Percentiles rank a stretch among this genome's conserved stretches.
phyloP scores from a whole-genome alignment of 1,140 invertebrate genomes.

The Eciton burchellii region DNA sequence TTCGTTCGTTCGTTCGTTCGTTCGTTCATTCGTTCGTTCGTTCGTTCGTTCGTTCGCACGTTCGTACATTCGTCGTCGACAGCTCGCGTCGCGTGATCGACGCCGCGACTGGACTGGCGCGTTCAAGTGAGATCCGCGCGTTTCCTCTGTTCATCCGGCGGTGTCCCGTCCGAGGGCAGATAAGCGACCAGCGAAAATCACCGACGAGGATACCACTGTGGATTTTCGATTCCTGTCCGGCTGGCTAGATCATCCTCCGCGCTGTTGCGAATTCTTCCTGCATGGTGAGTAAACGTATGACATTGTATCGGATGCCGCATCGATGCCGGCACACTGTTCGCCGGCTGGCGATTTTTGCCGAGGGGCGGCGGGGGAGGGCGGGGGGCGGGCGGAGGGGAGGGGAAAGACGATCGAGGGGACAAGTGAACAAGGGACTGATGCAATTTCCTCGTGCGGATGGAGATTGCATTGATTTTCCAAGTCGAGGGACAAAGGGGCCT shows the following conservation, averaged over 20 bases:
- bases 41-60: neutral
- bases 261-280: slow-evolving; percentile 74
- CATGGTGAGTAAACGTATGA: slow-evolving; percentile 74
- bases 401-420: too few relatives aligned
- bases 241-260: slow-evolving; percentile 64
- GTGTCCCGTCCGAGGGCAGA: slow-evolving; percentile 38
- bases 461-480: neutral
- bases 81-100: neutral
- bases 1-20: slow-evolving; percentile 53
- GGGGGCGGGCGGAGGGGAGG: too few relatives aligned
- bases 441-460: neutral
- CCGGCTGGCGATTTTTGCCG: neutral
- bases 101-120: slow-evolving; percentile 29
- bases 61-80: slow-evolving; percentile 13
- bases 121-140: slow-evolving; percentile 62
- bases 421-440: neutral
- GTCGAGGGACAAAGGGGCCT: neutral
- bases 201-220: slow-evolving; percentile 3
- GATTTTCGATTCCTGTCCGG: slow-evolving; percentile 64
- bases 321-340: neutral
- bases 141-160: slow-evolving; percentile 60
- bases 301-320: neutral
- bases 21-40: slow-evolving; percentile 46
- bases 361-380: too few relatives aligned
- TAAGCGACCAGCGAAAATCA: neutral